Percentiles rank a stretch among this genome's conserved stretches.
These are phyloP conservation scores for Bombus affinis DNA, from an alignment of 1,140 invertebrate species.

Conservation along the genomic window DNA sequence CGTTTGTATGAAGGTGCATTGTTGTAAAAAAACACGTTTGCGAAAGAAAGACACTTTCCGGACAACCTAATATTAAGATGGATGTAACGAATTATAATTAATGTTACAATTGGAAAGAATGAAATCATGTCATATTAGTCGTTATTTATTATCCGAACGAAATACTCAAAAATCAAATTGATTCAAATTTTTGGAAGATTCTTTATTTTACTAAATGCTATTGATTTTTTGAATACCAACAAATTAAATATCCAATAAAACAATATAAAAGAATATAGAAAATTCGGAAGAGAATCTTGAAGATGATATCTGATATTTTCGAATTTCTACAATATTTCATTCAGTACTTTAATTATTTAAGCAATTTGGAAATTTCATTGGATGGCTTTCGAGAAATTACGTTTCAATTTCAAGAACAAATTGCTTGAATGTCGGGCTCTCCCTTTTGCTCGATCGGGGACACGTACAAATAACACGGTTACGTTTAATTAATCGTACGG, in stretches of 20 bases:
- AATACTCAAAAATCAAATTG: no score
- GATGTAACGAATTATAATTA: no score
- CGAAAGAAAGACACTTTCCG: no score
- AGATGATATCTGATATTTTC: not conserved
- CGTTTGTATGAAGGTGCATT: no score
- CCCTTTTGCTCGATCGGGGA: not conserved
- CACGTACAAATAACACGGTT: slow-evolving; percentile 20
- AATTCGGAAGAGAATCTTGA: not conserved
- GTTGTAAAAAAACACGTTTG: no score
- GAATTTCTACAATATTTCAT: not conserved
- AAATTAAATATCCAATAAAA: not conserved
- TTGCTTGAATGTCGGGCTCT: not conserved
- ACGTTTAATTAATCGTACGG: slow-evolving; percentile 37
- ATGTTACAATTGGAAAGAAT: no score
- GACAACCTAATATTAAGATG: no score
- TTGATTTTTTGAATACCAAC: no score
- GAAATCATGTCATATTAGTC: no score
- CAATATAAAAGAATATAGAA: not conserved
- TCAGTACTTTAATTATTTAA: slow-evolving; percentile 5
- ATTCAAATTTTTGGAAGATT: no score
- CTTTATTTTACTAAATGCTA: no score
- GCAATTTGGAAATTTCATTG: not conserved
- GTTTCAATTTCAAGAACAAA: slow-evolving; percentile 10
- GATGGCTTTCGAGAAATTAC: not conserved
- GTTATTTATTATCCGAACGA: no score